Evolutionary conservation across 2,888 invertebrate genomes (phyloP).

Genomic region (Eremobia ochroleuca): DNA sequence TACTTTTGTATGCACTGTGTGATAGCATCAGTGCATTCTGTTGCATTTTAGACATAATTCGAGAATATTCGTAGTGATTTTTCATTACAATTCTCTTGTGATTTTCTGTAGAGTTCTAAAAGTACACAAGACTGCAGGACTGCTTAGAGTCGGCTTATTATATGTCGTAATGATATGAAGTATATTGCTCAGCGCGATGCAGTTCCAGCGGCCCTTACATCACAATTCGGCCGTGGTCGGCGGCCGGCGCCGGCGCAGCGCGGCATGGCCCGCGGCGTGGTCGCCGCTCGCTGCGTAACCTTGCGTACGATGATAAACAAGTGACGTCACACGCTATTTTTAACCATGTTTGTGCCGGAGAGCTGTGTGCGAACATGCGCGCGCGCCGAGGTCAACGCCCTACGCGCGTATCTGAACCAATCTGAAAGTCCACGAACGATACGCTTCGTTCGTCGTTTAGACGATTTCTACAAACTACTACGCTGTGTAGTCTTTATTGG

Average conservation of each 20-base stretch:
- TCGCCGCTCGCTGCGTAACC: slow-evolving; percentile 82
- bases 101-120: not conserved
- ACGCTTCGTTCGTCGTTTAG: slow-evolving; percentile 71
- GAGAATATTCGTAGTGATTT: slow-evolving; percentile 7
- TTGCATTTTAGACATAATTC: not conserved
- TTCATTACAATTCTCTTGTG: not conserved
- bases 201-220: slow-evolving; percentile 46
- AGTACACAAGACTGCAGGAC: not conserved
- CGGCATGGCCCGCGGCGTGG: slow-evolving; percentile 77
- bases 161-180: not conserved
- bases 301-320: slow-evolving; percentile 90
- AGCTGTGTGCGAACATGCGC: slow-evolving; percentile 78
- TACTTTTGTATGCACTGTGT: not conserved
- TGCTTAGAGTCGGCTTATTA: not conserved
- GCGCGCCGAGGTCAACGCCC: slow-evolving; percentile 85
- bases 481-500: slow-evolving; percentile 65
- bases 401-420: slow-evolving; percentile 77
- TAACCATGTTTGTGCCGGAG: slow-evolving; percentile 83
- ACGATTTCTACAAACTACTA: slow-evolving; percentile 68
- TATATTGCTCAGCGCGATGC: not conserved
- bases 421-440: slow-evolving; percentile 79
- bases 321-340: slow-evolving; percentile 88
- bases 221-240: slow-evolving; percentile 36
- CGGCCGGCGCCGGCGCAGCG: slow-evolving; percentile 36
- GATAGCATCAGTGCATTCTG: slow-evolving; percentile 7